phyloP scores from a whole-genome alignment of 2,888 invertebrate genomes.

The Archaeoteleia sp. region DNA sequence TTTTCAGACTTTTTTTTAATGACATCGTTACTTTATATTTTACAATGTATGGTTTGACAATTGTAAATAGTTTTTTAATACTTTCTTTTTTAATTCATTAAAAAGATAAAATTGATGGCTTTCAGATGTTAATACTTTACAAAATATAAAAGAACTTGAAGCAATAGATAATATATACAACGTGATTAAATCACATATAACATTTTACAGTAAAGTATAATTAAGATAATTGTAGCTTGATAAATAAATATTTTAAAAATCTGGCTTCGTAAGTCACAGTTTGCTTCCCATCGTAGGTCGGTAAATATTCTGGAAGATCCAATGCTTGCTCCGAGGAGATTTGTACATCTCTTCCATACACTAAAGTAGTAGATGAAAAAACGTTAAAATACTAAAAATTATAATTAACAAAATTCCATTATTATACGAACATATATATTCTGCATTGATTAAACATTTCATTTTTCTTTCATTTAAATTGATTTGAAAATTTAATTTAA shows the following conservation, averaged over 20 bases:
- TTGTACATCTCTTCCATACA: constrained; percentile 88
- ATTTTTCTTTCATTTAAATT: too few species aligned
- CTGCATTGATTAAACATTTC: too few species aligned
- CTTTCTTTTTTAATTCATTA: too few species aligned
- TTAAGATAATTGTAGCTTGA: constrained; percentile 78
- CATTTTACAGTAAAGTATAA: too few species aligned
- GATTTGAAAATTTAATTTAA: too few species aligned
- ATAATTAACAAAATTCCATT: neutral
- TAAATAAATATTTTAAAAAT: constrained; percentile 86
- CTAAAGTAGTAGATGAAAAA: constrained; percentile 74
- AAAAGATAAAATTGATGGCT: too few species aligned
- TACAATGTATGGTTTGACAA: too few species aligned
- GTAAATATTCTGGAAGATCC: constrained; percentile 81
- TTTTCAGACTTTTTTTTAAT: too few species aligned
- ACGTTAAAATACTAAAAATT: constrained; percentile 13
- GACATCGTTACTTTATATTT: too few species aligned
- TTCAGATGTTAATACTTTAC: too few species aligned
- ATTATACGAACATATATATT: neutral
- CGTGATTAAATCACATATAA: too few species aligned
- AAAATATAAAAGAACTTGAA: neutral
- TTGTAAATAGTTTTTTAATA: too few species aligned
- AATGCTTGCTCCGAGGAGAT: constrained; percentile 89
- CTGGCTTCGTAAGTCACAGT: constrained; percentile 94
- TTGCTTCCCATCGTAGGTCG: constrained; percentile 84
- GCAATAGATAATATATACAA: constrained; percentile 1